These are phyloP conservation scores for Megatriorchis doriae DNA, from an alignment of 2,113 vertebrate genomes.

Conservation along the genomic window DNA sequence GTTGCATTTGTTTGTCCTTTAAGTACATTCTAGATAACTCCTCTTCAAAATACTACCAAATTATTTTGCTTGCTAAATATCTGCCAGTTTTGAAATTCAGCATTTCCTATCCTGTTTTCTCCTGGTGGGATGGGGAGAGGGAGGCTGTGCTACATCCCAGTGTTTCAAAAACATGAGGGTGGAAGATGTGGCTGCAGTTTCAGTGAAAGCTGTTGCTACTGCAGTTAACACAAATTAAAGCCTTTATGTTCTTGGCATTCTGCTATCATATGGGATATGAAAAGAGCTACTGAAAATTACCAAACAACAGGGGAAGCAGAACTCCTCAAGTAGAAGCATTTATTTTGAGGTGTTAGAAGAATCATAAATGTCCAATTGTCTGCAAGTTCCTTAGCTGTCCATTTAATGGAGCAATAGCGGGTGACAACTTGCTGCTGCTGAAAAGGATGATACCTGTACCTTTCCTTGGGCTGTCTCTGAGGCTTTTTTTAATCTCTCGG, in stretches of 20 bases:
- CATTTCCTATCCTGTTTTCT: neutral
- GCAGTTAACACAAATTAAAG: neutral
- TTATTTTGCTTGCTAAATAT: neutral
- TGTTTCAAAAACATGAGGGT: neutral
- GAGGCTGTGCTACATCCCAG: neutral
- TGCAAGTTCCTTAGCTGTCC: neutral
- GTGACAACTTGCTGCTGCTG: neutral
- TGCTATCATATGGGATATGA: neutral
- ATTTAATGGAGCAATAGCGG: neutral
- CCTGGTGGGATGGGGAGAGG: neutral
- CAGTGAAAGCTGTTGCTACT: neutral
- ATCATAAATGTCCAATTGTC: neutral
- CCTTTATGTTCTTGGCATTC: neutral
- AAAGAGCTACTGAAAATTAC: neutral
- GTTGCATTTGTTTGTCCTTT: neutral
- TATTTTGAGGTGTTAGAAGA: neutral
- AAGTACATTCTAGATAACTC: neutral
- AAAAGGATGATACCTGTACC: neutral
- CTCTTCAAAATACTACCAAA: neutral
- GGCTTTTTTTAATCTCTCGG: neutral
- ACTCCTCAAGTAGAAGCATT: fast-evolving
- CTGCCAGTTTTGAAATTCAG: neutral
- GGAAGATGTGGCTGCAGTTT: neutral
- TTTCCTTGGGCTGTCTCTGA: neutral
- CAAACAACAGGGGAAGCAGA: neutral